Evolutionary conservation across 2,113 vertebrate genomes (phyloP).

Genomic region (Semicossyphus pulcher): DNA sequence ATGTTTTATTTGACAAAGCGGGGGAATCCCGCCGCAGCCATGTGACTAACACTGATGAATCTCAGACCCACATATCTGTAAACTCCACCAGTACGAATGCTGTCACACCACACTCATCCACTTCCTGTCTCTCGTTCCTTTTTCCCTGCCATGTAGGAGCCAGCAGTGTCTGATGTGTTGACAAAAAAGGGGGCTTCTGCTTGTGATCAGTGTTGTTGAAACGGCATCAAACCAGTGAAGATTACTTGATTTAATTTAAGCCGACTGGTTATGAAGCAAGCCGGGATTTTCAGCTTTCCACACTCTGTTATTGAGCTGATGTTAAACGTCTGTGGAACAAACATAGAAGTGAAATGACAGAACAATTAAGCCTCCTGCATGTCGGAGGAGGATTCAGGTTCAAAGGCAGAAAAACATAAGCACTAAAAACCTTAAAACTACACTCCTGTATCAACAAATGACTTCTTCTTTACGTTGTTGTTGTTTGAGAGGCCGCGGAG

Average conservation of each 20-base stretch:
- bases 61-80: conserved; percentile 27
- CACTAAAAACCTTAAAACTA: conserved; percentile 12
- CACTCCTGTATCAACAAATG: background rate
- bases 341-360: conserved; percentile 42
- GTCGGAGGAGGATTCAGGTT: too few species aligned
- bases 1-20: conserved; percentile 53
- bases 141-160: conserved; percentile 7
- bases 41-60: conserved; percentile 51
- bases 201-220: conserved; percentile 53
- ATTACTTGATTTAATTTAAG: conserved; percentile 57
- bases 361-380: conserved; percentile 37
- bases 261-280: conserved; percentile 36
- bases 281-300: conserved; percentile 50
- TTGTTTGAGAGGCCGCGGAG: conserved; percentile 14
- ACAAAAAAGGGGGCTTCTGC: conserved; percentile 35
- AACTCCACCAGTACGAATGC: conserved; percentile 34
- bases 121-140: conserved; percentile 26
- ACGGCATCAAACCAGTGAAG: conserved; percentile 50
- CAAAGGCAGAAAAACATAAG: background rate
- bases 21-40: conserved; percentile 51
- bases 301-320: conserved; percentile 50
- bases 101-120: conserved; percentile 32
- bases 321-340: conserved; percentile 45
- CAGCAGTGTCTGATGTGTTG: conserved; percentile 31
- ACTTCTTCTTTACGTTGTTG: background rate